phyloP scores from a whole-genome alignment of 2,797 vertebrate species.

The Xenopus petersii region DNA sequence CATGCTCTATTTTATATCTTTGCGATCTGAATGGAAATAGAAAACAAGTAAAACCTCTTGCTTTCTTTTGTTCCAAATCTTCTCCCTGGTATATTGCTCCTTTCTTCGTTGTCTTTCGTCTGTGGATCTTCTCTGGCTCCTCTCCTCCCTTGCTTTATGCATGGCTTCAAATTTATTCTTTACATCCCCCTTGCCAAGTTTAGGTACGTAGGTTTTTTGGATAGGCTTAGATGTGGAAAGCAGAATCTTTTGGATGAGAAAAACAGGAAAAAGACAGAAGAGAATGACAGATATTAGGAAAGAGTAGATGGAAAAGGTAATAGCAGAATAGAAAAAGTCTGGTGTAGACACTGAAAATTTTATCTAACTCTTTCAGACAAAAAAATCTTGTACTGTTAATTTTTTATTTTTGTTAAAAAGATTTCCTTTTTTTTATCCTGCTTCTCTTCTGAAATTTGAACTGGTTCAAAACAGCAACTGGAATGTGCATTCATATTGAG shows the following conservation, averaged over 20 bases:
- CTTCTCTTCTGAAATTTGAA: too few species aligned
- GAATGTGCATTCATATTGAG: too few species aligned
- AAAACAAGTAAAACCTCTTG: constrained; percentile 78
- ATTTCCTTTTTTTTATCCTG: too few species aligned
- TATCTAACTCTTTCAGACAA: too few species aligned
- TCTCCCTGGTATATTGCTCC: constrained; percentile 94
- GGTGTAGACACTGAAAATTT: background rate
- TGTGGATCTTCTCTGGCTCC: constrained; percentile 84
- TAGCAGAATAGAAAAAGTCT: constrained; percentile 29
- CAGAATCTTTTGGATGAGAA: constrained; percentile 78
- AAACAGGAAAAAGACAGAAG: constrained; percentile 59
- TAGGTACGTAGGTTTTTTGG: constrained; percentile 90
- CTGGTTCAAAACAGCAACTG: too few species aligned
- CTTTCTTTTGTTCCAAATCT: constrained; percentile 90
- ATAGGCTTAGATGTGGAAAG: constrained; percentile 85
- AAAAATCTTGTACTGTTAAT: background rate
- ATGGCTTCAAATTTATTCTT: constrained; percentile 93
- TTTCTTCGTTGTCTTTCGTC: constrained; percentile 94
- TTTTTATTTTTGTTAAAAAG: background rate
- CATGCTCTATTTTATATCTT: too few species aligned
- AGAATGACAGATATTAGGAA: constrained; percentile 54
- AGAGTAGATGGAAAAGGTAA: constrained; percentile 59
- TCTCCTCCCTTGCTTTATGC: constrained; percentile 95
- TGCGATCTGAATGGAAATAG: too few species aligned
- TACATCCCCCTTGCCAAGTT: constrained; percentile 81